Conservation (phyloP, 1,140 invertebrate genomes). For the Eurosta solidaginis region DNA sequence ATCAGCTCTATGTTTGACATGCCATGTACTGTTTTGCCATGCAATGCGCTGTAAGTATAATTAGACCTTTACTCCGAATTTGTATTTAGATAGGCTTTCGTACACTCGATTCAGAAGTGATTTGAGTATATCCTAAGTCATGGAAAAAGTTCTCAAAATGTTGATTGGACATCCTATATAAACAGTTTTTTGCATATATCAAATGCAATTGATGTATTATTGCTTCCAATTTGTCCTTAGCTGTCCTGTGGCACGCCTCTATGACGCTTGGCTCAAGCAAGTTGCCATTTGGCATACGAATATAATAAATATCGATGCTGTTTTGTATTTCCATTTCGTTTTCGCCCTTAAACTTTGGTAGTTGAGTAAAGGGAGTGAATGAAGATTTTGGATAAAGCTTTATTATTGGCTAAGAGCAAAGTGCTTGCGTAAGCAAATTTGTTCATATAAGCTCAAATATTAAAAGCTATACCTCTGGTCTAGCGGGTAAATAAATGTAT, state of each 20-base stretch:
- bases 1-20: too few relatives aligned
- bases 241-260: conserved; percentile 25
- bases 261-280: neutral
- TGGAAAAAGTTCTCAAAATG: too few relatives aligned
- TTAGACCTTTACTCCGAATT: too few relatives aligned
- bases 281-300: neutral
- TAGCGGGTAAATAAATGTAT: too few relatives aligned
- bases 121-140: too few relatives aligned
- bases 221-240: neutral
- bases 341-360: neutral
- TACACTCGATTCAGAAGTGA: too few relatives aligned
- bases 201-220: conserved; percentile 21
- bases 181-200: neutral
- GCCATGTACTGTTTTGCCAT: neutral
- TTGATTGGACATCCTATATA: neutral
- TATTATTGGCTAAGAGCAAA: neutral
- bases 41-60: too few relatives aligned
- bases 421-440: neutral
- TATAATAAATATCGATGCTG: neutral
- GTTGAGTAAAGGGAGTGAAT: neutral
- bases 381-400: neutral
- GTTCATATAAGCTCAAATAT: neutral
- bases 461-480: too few relatives aligned
- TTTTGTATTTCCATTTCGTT: neutral
- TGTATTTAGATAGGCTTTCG: too few relatives aligned